A percentile compares a stretch with the other conserved stretches of the same genome.
These are phyloP conservation scores for Maniola hyperantus DNA, from an alignment of 2,888 invertebrate species.

Conservation along the genomic window DNA sequence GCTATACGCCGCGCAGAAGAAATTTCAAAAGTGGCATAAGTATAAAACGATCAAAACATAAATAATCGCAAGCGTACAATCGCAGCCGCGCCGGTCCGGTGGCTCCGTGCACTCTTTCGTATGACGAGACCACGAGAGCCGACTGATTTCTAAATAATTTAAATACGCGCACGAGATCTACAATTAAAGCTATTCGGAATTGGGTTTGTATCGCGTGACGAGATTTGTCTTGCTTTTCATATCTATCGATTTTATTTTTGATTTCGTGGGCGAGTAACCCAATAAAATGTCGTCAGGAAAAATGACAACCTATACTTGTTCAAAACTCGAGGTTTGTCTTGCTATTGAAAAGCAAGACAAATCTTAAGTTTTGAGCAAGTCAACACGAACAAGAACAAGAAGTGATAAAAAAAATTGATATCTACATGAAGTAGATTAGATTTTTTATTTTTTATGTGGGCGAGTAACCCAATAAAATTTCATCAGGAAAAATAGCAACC, in stretches of 20 bases:
- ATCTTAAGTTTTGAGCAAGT: no score
- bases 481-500: no score
- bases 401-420: no score
- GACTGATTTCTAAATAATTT: conserved; percentile 80
- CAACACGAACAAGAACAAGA: no score
- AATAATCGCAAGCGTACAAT: conserved; percentile 11
- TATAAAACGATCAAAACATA: conserved; percentile 25
- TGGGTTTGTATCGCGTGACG: conserved; percentile 65
- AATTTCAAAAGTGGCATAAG: conserved; percentile 17
- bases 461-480: no score
- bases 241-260: conserved; percentile 34
- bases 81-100: conserved; percentile 54
- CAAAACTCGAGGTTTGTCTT: no score
- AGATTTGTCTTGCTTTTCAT: conserved; percentile 44
- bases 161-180: conserved; percentile 74
- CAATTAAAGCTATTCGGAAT: conserved; percentile 67
- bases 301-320: no score
- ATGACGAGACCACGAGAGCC: conserved; percentile 63
- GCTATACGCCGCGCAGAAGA: conserved; percentile 4
- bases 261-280: conserved; percentile 37
- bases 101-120: conserved; percentile 78
- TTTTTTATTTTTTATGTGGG: no score
- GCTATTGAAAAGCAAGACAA: no score
- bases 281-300: conserved; percentile 19
- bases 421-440: no score